Percentiles rank a stretch among this genome's conserved stretches.
phyloP scores from a whole-genome alignment of 2,113 vertebrate species.

The Tetrax tetrax region DNA sequence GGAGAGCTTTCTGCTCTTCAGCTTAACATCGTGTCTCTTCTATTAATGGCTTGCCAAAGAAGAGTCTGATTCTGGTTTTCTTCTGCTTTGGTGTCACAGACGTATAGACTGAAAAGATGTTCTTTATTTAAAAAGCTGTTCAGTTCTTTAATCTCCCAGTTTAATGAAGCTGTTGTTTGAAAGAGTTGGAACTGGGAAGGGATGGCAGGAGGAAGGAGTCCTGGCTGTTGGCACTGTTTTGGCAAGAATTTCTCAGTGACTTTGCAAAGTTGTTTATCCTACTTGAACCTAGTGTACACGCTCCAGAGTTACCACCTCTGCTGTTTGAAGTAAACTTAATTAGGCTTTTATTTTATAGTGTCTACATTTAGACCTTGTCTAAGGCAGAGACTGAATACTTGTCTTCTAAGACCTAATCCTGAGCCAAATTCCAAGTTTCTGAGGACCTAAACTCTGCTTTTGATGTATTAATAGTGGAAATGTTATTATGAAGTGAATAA shows the following conservation, averaged over 20 bases:
- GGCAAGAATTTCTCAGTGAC: neutral
- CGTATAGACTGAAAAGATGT: neutral
- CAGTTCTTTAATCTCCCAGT: neutral
- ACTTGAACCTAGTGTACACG: accelerated
- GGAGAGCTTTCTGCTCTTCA: neutral
- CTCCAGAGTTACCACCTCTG: neutral
- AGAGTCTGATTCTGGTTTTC: neutral
- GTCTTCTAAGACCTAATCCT: neutral
- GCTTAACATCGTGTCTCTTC: accelerated
- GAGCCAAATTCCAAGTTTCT: neutral
- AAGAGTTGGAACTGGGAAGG: neutral
- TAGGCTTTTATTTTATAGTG: neutral
- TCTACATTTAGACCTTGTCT: neutral
- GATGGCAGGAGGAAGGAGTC: neutral
- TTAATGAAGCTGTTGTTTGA: neutral
- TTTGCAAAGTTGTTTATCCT: neutral
- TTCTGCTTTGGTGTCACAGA: neutral
- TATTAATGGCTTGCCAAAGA: neutral
- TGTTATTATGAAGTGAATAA: too few relatives aligned
- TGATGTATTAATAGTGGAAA: neutral
- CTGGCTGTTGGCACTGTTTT: neutral
- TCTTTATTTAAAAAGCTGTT: neutral
- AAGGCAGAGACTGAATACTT: neutral
- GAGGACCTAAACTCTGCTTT: neutral
- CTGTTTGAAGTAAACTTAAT: neutral